phyloP scores from a whole-genome alignment of 2,888 invertebrate species.

The Eupithecia exiguata region DNA sequence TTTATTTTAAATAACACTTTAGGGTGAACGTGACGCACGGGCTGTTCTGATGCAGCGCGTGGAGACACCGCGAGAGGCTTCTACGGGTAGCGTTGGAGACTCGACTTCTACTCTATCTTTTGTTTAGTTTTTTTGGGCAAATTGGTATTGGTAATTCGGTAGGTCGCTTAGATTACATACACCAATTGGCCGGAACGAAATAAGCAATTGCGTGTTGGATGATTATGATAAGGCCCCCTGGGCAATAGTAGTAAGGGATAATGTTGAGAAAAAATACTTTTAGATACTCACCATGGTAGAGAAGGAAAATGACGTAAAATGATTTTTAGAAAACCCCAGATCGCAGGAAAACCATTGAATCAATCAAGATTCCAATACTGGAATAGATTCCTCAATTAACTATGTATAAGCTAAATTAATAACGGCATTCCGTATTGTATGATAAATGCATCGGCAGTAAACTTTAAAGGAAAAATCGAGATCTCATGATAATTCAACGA shows the following conservation, averaged over 20 bases:
- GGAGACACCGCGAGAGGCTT: too few species aligned
- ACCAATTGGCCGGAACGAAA: too few species aligned
- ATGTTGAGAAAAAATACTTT: neutral
- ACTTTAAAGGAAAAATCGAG: neutral
- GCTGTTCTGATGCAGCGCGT: too few species aligned
- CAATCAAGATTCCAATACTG: neutral
- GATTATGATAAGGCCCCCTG: too few species aligned
- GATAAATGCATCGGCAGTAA: neutral
- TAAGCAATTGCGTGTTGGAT: too few species aligned
- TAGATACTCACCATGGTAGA: neutral
- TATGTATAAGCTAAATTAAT: neutral
- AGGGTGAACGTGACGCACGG: too few species aligned
- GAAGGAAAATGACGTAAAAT: neutral
- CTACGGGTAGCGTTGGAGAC: too few species aligned
- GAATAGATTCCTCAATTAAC: neutral
- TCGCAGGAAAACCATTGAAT: neutral
- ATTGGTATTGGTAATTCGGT: too few species aligned
- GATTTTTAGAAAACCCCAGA: neutral
- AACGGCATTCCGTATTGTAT: neutral
- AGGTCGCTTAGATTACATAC: too few species aligned
- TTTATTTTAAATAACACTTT: too few species aligned
- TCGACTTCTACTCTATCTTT: too few species aligned
- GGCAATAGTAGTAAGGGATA: neutral
- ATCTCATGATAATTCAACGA: neutral
- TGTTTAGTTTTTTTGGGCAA: too few species aligned